phyloP scores from a whole-genome alignment of 2,797 vertebrate genomes.

The Nyctalus aviator region DNA sequence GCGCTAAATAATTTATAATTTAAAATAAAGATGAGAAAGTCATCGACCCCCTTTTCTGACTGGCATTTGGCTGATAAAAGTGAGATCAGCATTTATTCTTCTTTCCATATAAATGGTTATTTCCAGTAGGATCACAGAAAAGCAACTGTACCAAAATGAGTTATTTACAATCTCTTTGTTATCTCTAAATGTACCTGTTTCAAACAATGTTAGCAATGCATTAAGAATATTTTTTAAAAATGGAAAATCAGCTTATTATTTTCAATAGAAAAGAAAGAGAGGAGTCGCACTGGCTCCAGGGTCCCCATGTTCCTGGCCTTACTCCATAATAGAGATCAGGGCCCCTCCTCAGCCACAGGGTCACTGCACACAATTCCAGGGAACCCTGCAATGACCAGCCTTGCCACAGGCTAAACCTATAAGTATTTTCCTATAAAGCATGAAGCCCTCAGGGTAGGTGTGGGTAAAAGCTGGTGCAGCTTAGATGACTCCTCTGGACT shows the following conservation, averaged over 20 bases:
- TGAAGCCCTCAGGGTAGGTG: background rate
- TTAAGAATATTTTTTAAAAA: background rate
- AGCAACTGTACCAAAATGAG: background rate
- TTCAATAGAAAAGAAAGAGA: background rate
- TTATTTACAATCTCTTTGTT: background rate
- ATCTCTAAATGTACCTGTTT: slow-evolving; percentile 1
- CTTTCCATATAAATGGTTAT: background rate
- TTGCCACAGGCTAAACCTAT: background rate
- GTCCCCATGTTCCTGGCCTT: background rate
- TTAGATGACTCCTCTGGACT: background rate
- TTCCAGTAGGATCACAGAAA: slow-evolving; percentile 33
- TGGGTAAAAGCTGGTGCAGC: background rate
- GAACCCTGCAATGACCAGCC: background rate
- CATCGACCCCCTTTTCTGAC: background rate
- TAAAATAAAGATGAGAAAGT: slow-evolving; percentile 22
- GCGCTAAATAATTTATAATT: background rate
- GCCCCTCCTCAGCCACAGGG: background rate
- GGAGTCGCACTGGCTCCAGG: background rate
- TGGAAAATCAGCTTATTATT: background rate
- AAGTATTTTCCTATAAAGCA: background rate
- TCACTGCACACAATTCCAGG: background rate
- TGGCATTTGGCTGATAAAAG: background rate
- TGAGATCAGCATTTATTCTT: background rate
- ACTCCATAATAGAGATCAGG: background rate
- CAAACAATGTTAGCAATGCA: background rate